Conservation (phyloP, 2,888 invertebrate genomes). For the Euclidia mi region DNA sequence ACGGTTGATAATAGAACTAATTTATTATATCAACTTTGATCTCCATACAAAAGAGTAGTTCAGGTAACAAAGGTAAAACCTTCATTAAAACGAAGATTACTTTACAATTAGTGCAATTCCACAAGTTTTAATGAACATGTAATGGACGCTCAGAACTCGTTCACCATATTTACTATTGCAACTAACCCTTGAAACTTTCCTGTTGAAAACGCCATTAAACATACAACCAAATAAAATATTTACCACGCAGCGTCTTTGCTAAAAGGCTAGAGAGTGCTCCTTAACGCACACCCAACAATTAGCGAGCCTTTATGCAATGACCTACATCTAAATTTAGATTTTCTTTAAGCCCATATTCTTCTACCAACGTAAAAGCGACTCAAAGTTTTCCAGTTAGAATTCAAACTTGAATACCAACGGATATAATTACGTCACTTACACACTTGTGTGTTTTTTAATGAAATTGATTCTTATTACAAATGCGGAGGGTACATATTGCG, state of each 20-base stretch:
- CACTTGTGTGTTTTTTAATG: slow-evolving; percentile 16
- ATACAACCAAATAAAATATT: slow-evolving; percentile 51
- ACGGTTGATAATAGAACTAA: no score
- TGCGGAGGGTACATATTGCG: slow-evolving; percentile 42
- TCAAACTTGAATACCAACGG: slow-evolving; percentile 17
- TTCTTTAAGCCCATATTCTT: slow-evolving; percentile 34
- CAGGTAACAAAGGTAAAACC: neutral
- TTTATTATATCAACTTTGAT: no score
- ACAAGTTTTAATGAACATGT: slow-evolving; percentile 5
- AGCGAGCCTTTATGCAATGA: slow-evolving; percentile 66
- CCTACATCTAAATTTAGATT: slow-evolving; percentile 72
- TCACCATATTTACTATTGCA: slow-evolving; percentile 24
- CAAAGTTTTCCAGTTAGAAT: neutral
- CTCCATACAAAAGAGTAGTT: no score
- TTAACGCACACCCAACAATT: slow-evolving; percentile 72
- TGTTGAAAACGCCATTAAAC: slow-evolving; percentile 34
- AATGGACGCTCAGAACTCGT: neutral
- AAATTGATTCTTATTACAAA: slow-evolving; percentile 49
- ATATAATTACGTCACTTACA: slow-evolving; percentile 36
- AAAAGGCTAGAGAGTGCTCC: slow-evolving; percentile 63
- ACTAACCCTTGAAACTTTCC: slow-evolving; percentile 29
- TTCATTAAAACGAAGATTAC: neutral
- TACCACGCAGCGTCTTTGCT: slow-evolving; percentile 49
- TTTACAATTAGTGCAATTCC: slow-evolving; percentile 3
- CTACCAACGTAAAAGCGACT: slow-evolving; percentile 18